Evolutionary conservation across 2,797 vertebrate genomes (phyloP).

Genomic region (Hyperoplus immaculatus): DNA sequence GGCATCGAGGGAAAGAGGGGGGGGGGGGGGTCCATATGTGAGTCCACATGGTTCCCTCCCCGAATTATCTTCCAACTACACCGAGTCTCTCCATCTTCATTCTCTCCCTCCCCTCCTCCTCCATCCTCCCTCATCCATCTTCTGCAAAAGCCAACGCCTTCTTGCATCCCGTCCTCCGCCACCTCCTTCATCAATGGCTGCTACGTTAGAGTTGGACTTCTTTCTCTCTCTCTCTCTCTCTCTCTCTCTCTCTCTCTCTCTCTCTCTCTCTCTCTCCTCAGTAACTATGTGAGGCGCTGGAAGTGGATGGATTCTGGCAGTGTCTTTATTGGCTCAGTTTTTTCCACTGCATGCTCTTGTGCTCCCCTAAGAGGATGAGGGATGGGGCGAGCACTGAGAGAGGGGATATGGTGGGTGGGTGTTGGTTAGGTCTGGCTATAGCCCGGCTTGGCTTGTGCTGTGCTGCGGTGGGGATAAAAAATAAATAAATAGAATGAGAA

Average conservation of each 20-base stretch:
- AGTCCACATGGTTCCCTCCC: conserved; percentile 36
- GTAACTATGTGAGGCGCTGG: conserved; percentile 68
- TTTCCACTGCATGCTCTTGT: conserved; percentile 83
- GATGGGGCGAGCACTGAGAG: conserved; percentile 65
- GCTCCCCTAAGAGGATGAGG: conserved; percentile 83
- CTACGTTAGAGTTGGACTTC: conserved; percentile 21
- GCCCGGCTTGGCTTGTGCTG: not conserved
- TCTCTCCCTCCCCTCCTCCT: conserved; percentile 13
- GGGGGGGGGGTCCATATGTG: conserved; percentile 36
- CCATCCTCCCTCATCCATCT: conserved; percentile 46
- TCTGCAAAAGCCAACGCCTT: conserved; percentile 10
- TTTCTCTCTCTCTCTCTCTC: not conserved
- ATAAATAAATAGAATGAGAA: conserved; percentile 23
- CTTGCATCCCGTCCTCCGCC: conserved; percentile 17
- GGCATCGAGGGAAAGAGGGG: not conserved
- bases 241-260: not conserved
- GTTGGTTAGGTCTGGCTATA: conserved; percentile 26
- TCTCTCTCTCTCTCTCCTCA: conserved; percentile 69
- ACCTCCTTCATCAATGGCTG: conserved; percentile 10
- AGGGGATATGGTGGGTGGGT: conserved; percentile 38
- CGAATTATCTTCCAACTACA: conserved; percentile 14
- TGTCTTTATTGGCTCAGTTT: conserved; percentile 85
- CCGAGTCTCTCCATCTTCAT: conserved; percentile 53
- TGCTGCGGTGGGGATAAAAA: conserved; percentile 11
- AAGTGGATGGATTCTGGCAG: conserved; percentile 82